A percentile compares a stretch with the other conserved stretches of the same genome.
phyloP scores from a whole-genome alignment of 2,888 invertebrate genomes.

The Apotomis capreana region DNA sequence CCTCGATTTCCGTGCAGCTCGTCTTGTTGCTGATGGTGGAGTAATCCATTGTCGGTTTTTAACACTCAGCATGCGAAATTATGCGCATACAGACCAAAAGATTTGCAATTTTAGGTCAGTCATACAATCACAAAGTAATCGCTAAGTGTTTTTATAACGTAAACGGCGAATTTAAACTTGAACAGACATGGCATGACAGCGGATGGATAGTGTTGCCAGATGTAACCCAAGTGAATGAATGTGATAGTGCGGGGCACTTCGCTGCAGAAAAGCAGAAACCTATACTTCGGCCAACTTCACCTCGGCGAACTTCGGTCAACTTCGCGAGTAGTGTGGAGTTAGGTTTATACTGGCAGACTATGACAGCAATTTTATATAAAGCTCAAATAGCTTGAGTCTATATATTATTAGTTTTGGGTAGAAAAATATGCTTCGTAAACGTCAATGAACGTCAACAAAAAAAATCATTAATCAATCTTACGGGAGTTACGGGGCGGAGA shows the following conservation, averaged over 20 bases:
- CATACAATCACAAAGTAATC: neutral
- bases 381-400: neutral
- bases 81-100: neutral
- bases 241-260: no score
- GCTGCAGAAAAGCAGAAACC: no score
- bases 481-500: slow-evolving; percentile 23
- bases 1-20: slow-evolving; percentile 67
- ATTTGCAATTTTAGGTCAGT: neutral
- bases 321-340: no score
- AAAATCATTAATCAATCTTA: neutral
- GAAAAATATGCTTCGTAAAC: neutral
- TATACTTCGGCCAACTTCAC: neutral
- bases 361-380: neutral
- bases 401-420: neutral
- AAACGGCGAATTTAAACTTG: slow-evolving; percentile 25
- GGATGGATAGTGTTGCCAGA: neutral
- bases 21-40: slow-evolving; percentile 77
- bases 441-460: slow-evolving; percentile 10
- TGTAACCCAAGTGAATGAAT: neutral
- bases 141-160: slow-evolving; percentile 23
- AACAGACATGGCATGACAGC: slow-evolving; percentile 5
- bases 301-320: no score
- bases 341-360: no score
- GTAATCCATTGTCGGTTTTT: slow-evolving; percentile 66
- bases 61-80: neutral